A percentile compares a stretch with the other conserved stretches of the same genome.
phyloP scores from a whole-genome alignment of 2,797 vertebrate species.

The Graptemys geographica region DNA sequence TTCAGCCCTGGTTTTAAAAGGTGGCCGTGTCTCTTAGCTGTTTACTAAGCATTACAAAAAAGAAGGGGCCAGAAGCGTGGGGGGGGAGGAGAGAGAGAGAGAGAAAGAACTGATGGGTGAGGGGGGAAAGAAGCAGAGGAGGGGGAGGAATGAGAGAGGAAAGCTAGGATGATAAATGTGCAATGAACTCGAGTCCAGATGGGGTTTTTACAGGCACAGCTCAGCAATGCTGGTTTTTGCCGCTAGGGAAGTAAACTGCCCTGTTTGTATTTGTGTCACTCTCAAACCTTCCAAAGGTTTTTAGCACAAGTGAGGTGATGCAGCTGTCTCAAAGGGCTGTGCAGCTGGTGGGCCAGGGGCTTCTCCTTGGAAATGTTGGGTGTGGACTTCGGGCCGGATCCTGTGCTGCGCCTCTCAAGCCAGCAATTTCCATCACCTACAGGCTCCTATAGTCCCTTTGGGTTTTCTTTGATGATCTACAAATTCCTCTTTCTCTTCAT shows the following conservation, averaged over 20 bases:
- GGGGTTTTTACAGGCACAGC: neutral
- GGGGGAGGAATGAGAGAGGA: neutral
- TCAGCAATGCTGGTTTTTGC: neutral
- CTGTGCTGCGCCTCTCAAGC: neutral
- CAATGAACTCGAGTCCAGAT: neutral
- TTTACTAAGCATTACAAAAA: neutral
- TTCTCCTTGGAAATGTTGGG: neutral
- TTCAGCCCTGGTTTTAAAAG: neutral
- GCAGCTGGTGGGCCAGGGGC: neutral
- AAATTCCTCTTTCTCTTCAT: neutral
- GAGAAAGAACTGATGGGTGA: neutral
- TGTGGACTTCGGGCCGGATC: neutral
- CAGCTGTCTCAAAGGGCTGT: neutral
- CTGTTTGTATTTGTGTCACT: accelerated
- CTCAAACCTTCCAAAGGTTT: neutral
- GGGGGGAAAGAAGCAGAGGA: neutral
- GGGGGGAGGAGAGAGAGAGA: neutral
- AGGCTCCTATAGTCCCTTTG: neutral
- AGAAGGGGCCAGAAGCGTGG: neutral
- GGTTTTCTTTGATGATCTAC: neutral
- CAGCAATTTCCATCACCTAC: neutral
- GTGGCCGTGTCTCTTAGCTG: neutral
- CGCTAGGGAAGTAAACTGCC: neutral
- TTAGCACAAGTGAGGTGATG: accelerated
- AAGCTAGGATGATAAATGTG: neutral